phyloP scores from a whole-genome alignment of 1,140 invertebrate genomes.

The Caenorhabditis tropicalis region DNA sequence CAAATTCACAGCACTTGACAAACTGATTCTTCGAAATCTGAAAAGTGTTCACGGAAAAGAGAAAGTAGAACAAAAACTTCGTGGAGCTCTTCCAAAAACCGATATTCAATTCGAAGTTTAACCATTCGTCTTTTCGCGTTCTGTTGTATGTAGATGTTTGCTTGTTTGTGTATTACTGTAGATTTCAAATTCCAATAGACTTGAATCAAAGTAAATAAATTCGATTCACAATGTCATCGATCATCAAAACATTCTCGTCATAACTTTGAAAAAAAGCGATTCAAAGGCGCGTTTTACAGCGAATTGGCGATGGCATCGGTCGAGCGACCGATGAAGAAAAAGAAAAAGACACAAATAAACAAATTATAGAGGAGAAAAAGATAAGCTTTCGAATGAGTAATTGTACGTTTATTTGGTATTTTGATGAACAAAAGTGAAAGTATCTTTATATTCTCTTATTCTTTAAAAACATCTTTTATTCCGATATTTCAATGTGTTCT shows the following conservation, averaged over 20 bases:
- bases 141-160: not conserved
- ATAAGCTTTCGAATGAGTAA: not conserved
- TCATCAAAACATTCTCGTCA: constrained; percentile 39
- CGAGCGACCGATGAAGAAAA: not conserved
- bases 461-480: no score
- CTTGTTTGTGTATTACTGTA: not conserved
- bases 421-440: no score
- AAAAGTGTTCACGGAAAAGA: constrained; percentile 60
- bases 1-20: constrained; percentile 58
- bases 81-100: constrained; percentile 58
- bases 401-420: no score
- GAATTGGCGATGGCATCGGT: not conserved
- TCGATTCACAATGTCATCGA: not conserved
- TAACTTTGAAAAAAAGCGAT: constrained; percentile 52
- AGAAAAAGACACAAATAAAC: not conserved
- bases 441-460: no score
- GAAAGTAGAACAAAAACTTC: constrained; percentile 52
- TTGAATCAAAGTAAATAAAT: not conserved
- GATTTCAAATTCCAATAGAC: not conserved
- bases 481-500: no score
- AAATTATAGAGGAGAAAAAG: not conserved
- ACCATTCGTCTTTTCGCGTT: not conserved
- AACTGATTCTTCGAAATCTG: constrained; percentile 56
- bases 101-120: constrained; percentile 29
- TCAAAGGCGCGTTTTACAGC: constrained; percentile 6